Conservation (phyloP, 1,140 invertebrate species). For the Heliconius himera region DNA sequence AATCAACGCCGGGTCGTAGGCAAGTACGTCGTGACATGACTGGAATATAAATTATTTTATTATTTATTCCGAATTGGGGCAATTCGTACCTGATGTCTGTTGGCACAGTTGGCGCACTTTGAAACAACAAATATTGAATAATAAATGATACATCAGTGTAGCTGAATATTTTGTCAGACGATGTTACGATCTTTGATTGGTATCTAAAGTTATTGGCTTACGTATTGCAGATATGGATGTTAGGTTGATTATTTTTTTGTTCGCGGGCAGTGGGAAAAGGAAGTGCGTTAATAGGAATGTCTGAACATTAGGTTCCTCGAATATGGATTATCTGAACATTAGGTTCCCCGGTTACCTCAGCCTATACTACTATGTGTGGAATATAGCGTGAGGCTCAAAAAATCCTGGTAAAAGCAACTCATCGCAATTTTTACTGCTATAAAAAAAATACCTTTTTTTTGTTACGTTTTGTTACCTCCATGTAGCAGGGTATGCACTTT, state of each 20-base stretch:
- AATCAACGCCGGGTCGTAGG: neutral
- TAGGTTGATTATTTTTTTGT: no score
- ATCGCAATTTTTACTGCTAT: neutral
- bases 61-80: conserved; percentile 13
- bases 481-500: no score
- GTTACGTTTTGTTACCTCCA: no score
- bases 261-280: no score
- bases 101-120: conserved; percentile 23
- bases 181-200: conserved; percentile 2
- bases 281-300: no score
- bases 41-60: conserved; percentile 19
- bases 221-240: neutral
- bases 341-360: no score
- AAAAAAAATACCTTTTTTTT: no score
- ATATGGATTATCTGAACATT: no score
- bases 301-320: no score
- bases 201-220: neutral
- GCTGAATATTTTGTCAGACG: conserved; percentile 22
- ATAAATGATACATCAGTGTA: conserved; percentile 18
- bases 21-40: neutral
- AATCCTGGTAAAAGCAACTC: neutral
- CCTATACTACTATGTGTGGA: no score
- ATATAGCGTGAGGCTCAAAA: neutral
- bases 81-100: conserved; percentile 19
- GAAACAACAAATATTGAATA: conserved; percentile 23